Conservation (phyloP, 2,797 vertebrate genomes). For the Apogon talboti region DNA sequence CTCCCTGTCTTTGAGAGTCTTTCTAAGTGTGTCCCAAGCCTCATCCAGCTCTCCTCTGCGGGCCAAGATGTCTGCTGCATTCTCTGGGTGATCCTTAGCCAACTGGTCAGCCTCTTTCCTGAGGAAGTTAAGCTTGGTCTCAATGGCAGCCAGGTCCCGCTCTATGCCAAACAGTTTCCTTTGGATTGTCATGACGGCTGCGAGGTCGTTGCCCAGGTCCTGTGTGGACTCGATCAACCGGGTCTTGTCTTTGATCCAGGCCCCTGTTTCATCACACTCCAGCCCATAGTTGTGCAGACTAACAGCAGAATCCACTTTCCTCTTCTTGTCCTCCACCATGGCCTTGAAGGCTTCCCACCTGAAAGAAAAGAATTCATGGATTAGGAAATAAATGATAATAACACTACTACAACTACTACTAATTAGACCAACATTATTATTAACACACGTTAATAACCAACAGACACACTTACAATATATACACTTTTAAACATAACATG, state of each 20-base stretch:
- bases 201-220: conserved; percentile 91
- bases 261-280: conserved; percentile 92
- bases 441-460: too few species aligned
- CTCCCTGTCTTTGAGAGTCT: conserved; percentile 86
- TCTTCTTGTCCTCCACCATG: conserved; percentile 87
- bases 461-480: too few species aligned
- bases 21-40: conserved; percentile 88
- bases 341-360: conserved; percentile 93
- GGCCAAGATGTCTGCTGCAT: conserved; percentile 81
- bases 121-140: conserved; percentile 86
- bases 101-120: conserved; percentile 85
- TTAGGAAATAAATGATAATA: background rate
- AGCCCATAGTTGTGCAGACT: conserved; percentile 92
- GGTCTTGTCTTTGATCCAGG: conserved; percentile 94
- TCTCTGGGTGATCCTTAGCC: conserved; percentile 87
- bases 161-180: conserved; percentile 95
- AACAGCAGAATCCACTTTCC: conserved; percentile 88
- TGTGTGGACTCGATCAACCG: conserved; percentile 91
- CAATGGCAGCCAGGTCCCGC: conserved; percentile 89
- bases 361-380: conserved; percentile 25
- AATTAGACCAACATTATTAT: too few species aligned
- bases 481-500: too few species aligned
- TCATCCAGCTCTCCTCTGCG: conserved; percentile 74
- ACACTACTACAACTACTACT: too few species aligned
- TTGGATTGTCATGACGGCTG: conserved; percentile 93